A percentile compares a stretch with the other conserved stretches of the same genome.
phyloP scores from a whole-genome alignment of 2,888 invertebrate genomes.

The Blastobasis lacticolella region DNA sequence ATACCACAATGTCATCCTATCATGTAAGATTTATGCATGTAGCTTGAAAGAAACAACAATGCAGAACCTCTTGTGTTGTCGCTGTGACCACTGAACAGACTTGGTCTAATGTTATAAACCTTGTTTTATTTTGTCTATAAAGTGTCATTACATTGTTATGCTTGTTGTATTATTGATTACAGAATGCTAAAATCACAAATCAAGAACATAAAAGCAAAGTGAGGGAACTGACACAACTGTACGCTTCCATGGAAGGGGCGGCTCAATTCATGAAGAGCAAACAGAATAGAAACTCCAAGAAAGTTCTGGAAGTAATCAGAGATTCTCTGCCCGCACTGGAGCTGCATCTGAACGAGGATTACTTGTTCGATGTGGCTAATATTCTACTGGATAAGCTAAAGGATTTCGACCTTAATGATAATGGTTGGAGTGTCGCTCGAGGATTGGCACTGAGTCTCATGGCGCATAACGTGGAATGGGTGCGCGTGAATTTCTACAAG shows the following conservation, averaged over 20 bases:
- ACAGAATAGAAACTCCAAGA: slow-evolving; percentile 34
- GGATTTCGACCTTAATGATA: slow-evolving; percentile 43
- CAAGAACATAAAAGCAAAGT: slow-evolving; percentile 59
- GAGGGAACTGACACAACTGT: slow-evolving; percentile 46
- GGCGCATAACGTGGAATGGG: slow-evolving; percentile 70
- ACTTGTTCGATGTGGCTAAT: slow-evolving; percentile 60
- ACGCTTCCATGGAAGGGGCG: slow-evolving; percentile 49
- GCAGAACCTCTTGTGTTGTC: too few relatives aligned
- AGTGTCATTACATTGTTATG: background rate
- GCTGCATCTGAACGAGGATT: slow-evolving; percentile 71
- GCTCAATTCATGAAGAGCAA: slow-evolving; percentile 50
- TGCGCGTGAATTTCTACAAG: slow-evolving; percentile 70
- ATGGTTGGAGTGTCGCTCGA: slow-evolving; percentile 46
- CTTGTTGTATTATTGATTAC: background rate
- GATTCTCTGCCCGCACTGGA: slow-evolving; percentile 72
- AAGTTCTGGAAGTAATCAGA: slow-evolving; percentile 59
- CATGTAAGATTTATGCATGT: too few relatives aligned
- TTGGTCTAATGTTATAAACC: too few relatives aligned
- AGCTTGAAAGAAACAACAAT: too few relatives aligned
- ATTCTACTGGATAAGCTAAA: slow-evolving; percentile 44
- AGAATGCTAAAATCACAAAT: slow-evolving; percentile 25
- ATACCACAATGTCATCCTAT: too few relatives aligned
- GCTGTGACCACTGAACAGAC: too few relatives aligned
- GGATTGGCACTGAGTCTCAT: slow-evolving; percentile 69
- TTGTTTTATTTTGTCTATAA: too few relatives aligned